Conservation (phyloP, 2,888 invertebrate species). For the Dynastes hyllus region DNA sequence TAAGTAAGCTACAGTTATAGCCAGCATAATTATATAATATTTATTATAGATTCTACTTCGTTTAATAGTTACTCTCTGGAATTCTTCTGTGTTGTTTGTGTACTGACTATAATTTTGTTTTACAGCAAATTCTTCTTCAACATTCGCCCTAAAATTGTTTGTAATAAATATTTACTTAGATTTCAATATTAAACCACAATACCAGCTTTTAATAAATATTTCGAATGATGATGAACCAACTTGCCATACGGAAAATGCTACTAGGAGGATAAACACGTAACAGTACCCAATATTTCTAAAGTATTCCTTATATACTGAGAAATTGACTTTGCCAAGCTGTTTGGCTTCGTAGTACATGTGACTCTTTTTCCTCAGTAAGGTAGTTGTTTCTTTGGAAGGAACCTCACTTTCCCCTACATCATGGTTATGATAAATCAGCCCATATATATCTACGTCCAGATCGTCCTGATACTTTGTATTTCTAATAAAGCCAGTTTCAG, state of each 20-base stretch:
- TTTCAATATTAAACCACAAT: background rate
- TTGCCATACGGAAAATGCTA: constrained; percentile 60
- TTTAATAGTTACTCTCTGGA: constrained; percentile 7
- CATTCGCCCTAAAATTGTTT: constrained; percentile 54
- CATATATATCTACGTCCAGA: constrained; percentile 45
- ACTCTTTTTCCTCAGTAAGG: constrained; percentile 39
- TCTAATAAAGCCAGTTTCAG: constrained; percentile 61
- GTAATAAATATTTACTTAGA: no score
- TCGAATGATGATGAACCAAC: constrained; percentile 47
- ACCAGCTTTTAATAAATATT: constrained; percentile 51
- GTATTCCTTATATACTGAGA: constrained; percentile 62
- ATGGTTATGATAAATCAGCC: constrained; percentile 37
- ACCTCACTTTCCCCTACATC: constrained; percentile 30
- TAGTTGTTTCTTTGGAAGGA: constrained; percentile 30
- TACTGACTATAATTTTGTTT: constrained; percentile 19
- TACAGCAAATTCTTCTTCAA: constrained; percentile 52
- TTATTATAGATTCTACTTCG: constrained; percentile 42
- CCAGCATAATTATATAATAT: constrained; percentile 37
- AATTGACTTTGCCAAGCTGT: constrained; percentile 60
- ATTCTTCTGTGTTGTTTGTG: constrained; percentile 24
- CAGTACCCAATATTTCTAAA: constrained; percentile 61
- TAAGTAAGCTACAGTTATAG: constrained; percentile 47
- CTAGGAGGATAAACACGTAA: constrained; percentile 55
- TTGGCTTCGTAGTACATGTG: constrained; percentile 58
- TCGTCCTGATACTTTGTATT: constrained; percentile 48